phyloP scores from a whole-genome alignment of 2,888 invertebrate species.

The Parapristionchus giblindavisi region DNA sequence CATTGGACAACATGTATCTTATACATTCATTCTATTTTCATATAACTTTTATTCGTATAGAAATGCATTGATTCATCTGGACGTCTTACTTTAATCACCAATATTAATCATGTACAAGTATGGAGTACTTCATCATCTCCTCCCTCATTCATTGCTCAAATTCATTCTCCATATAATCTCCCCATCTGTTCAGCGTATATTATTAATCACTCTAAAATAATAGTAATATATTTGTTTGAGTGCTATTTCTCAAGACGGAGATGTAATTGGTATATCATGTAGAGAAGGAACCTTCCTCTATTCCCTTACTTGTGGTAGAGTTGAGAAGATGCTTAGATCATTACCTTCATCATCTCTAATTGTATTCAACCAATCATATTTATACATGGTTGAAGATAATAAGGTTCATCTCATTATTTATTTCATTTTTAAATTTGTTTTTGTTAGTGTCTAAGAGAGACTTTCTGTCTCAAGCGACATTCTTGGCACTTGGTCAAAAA shows the following conservation, averaged over 20 bases:
- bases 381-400: no score
- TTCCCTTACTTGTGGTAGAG: neutral
- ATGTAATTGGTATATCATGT: neutral
- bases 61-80: no score
- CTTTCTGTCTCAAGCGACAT: no score
- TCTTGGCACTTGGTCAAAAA: no score
- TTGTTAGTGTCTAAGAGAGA: no score
- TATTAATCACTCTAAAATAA: neutral
- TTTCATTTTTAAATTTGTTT: no score
- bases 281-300: conserved; percentile 5
- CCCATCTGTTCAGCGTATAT: conserved; percentile 11
- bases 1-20: neutral
- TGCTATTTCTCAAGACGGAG: conserved; percentile 1
- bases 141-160: neutral
- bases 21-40: neutral
- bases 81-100: conserved; percentile 5
- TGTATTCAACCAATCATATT: no score
- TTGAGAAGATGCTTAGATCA: neutral
- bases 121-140: neutral
- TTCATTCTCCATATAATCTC: neutral
- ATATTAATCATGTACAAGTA: neutral
- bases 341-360: conserved; percentile 15
- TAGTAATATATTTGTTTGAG: neutral
- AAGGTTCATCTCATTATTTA: no score
- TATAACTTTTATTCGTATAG: neutral